These are phyloP conservation scores for Nezara viridula DNA, from an alignment of 2,888 invertebrate species.

Conservation along the genomic window DNA sequence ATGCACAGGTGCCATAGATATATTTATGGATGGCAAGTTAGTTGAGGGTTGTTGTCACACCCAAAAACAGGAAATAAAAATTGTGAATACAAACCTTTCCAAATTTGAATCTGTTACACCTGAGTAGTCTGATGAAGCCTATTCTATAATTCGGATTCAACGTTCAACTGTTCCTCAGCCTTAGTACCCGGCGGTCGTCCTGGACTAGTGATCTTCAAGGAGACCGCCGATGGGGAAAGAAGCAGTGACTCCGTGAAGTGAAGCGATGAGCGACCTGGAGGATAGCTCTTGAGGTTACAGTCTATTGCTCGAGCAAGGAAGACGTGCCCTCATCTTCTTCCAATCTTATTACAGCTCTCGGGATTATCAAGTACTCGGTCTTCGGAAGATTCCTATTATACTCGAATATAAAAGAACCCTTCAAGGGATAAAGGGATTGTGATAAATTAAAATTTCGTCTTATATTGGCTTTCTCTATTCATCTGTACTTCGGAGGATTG, in stretches of 20 bases:
- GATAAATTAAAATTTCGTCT: background rate
- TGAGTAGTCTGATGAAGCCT: background rate
- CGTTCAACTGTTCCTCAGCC: background rate
- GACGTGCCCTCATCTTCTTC: background rate
- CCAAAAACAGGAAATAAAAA: too few relatives aligned
- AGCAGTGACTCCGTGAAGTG: background rate
- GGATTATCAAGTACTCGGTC: background rate
- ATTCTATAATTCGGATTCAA: background rate
- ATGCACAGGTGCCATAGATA: too few relatives aligned
- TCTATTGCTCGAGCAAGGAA: slow-evolving; percentile 13
- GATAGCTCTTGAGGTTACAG: background rate
- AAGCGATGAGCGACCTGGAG: background rate
- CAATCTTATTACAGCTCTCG: background rate
- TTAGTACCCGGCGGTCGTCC: background rate
- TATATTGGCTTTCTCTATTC: background rate
- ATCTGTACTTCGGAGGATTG: background rate
- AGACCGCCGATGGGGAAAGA: background rate
- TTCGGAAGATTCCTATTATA: background rate
- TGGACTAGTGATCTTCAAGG: background rate
- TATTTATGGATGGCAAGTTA: too few relatives aligned
- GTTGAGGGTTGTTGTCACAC: too few relatives aligned
- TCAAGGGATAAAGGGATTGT: background rate
- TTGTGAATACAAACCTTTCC: background rate
- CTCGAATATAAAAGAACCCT: background rate
- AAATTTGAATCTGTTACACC: background rate